Conservation (phyloP, 1,140 invertebrate genomes). For the Pollicipes pollicipes region DNA sequence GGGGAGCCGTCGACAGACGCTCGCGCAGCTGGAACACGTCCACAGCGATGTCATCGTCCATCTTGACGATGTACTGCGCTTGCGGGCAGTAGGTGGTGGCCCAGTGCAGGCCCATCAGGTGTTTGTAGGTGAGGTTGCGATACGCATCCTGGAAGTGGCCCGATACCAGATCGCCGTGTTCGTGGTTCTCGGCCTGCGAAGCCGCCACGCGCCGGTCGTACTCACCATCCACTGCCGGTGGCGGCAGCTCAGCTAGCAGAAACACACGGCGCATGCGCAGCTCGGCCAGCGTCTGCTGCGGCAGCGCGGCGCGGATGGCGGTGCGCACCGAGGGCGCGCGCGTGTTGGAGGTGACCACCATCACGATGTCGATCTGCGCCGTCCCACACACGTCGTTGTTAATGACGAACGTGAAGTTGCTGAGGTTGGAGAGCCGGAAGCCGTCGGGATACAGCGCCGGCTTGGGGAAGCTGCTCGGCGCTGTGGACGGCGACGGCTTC, state of each 20-base stretch:
- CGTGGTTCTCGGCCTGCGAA: constrained; percentile 38
- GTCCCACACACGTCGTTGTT: constrained; percentile 18
- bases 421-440: constrained; percentile 8
- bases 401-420: constrained; percentile 17
- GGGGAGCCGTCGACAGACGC: constrained; percentile 10
- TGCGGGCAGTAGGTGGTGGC: constrained; percentile 40
- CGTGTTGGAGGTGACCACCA: not conserved
- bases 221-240: too few species aligned
- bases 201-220: constrained; percentile 20
- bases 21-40: constrained; percentile 33
- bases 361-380: constrained; percentile 14
- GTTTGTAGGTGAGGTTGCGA: constrained; percentile 71
- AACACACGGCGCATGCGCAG: constrained; percentile 45
- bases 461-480: not conserved
- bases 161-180: constrained; percentile 52
- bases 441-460: not conserved
- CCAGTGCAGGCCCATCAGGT: constrained; percentile 68
- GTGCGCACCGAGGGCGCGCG: constrained; percentile 26
- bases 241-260: constrained; percentile 37
- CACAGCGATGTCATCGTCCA: constrained; percentile 70
- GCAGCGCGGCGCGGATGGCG: constrained; percentile 44
- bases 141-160: constrained; percentile 60
- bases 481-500: not conserved
- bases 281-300: constrained; percentile 32
- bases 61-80: constrained; percentile 50